Base-by-base conservation (phyloP, 2,888 invertebrate genomes). In the Andrena haemorrhoa region DNA sequence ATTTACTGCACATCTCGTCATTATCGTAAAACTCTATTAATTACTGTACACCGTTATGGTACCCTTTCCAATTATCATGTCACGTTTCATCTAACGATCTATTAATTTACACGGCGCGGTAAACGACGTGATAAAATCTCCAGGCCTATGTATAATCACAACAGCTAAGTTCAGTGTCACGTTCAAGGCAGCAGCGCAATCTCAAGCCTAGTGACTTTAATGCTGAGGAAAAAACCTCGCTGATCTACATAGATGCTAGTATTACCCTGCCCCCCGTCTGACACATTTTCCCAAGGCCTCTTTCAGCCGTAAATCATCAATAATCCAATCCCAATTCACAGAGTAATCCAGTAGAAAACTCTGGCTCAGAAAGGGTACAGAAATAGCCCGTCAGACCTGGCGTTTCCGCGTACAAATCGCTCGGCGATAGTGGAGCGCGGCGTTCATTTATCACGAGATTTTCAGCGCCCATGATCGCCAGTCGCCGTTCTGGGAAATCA, bases 51-150 rank as follows among this genome's bases (percentile, higher is more conserved):
- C 29, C 29, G 41, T 47, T 31, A 49, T 10, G 23, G 20, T 61
- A 61, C 31, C 29, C 10, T 0, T 29, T 58, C 23, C 29, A 58
- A 58, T 58, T 29, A 58, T 23, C 29, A 29, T 16, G 61, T 60
- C 41, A 60, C 3, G 70, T 29, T 60, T 31, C 70, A 60, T 58
- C 60, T 41, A 60, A 70, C 70, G 29, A 60, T 12, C 1, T 29
- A 49, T 61, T 29, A 29, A 58, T 58, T 58, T 58, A 33, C 29
- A 16, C 8, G 33, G 10, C 53, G 29, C 8, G 12, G 12, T 53
- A 33, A n/a, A 53, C 20, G 53, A 16, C 12, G 63, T 16, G 31
- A 71, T 61, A 49, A 61, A 61, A 53, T n/a, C 41, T 29, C 41
- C 29, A 29, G 20, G 1, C 12, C 7, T 60, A 8, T n/a, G n/a